Evolutionary conservation across 2,888 invertebrate species (phyloP), one percentile per base, ranked within the genome.

Genomic region (Ormia ochracea): DNA sequence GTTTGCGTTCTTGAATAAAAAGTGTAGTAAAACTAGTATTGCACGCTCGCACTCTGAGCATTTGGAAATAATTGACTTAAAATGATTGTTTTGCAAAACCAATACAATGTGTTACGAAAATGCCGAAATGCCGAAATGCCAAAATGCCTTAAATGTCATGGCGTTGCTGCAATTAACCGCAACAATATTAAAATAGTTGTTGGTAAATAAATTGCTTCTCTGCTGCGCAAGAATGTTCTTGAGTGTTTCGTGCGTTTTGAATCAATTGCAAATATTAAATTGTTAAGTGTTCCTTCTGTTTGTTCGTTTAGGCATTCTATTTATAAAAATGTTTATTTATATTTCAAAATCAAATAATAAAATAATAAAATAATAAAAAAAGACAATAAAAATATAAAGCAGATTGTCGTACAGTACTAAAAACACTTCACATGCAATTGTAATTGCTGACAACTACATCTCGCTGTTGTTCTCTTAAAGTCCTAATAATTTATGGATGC

Each of bases 401-500:
- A 69, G 9, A 69, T 38, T 56, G 54, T 56, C 31, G n/a, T 33
- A 23, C 36, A 58, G 33, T 36, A 50, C 36, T 38, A 14, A 38
- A 17, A 59, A n/a, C 10, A 66, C 17, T 66, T 41, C 10, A 50
- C 7, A 31, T 17, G 6, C 7, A 73, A 58, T 50, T 65, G 48
- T 31, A 58, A 33, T 48, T 31, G 23, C 31, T 31, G 26, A 33
- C 45, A 72, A 33, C n/a, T n/a, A 54, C 5, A 38, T 6, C 19
- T 43, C 4, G 12, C 31, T 31, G 31, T 48, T 38, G n/a, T 33
- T 56, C 6, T 23, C 36, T 28, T 41, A n/a, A n/a, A n/a, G 31
- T 52, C 19, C 31, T 19, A 31, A 4, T 52, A 36, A 12, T 73
- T 73, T 73, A 68, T 75, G 61, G 26, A 19, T 68, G 52, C 9